Conservation (phyloP, 2,888 invertebrate genomes). For the Athrips mouffetella region DNA sequence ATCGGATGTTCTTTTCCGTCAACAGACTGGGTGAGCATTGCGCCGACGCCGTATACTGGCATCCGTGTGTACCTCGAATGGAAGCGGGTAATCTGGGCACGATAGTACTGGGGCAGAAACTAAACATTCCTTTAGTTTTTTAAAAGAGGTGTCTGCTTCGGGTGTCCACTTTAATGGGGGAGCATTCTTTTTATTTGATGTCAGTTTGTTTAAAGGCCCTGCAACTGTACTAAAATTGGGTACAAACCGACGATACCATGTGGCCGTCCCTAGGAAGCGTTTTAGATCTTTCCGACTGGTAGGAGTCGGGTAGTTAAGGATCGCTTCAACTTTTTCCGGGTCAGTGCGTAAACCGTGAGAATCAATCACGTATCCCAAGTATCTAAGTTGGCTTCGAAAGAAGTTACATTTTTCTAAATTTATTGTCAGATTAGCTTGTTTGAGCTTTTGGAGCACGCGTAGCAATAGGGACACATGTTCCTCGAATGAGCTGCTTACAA, state of each 20-base stretch:
- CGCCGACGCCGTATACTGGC: slow-evolving; percentile 12
- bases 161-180: background rate
- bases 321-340: too few relatives aligned
- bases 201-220: slow-evolving; percentile 1
- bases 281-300: background rate
- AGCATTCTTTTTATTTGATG: background rate
- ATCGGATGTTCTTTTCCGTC: slow-evolving; percentile 11
- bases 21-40: slow-evolving; percentile 12
- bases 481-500: background rate
- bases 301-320: too few relatives aligned
- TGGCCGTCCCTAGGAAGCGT: slow-evolving; percentile 6
- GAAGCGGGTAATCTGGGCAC: background rate
- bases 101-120: background rate
- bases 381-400: slow-evolving; percentile 1
- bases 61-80: slow-evolving; percentile 9
- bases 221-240: slow-evolving; percentile 14
- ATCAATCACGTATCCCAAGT: background rate
- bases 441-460: background rate
- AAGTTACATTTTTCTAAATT: background rate
- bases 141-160: background rate
- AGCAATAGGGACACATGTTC: background rate
- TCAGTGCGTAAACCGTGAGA: too few relatives aligned
- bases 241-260: slow-evolving; percentile 15
- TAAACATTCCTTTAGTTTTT: background rate
- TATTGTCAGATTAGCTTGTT: background rate